Conservation (phyloP, 2,113 vertebrate species). For the Pterocles burchelli region DNA sequence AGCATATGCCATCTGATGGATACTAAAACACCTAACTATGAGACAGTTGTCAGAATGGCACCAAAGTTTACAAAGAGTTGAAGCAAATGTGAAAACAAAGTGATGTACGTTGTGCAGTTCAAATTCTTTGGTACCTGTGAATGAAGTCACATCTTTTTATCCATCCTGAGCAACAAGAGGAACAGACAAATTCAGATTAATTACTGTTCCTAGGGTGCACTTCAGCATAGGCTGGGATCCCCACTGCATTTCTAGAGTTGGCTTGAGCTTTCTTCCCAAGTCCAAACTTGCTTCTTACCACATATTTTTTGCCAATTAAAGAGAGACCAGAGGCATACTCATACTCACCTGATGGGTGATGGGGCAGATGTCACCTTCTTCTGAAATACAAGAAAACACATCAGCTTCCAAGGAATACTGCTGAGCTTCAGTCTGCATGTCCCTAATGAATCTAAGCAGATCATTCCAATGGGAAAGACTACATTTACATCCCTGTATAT, state of each 20-base stretch:
- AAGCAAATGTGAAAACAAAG: not conserved
- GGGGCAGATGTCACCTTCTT: not conserved
- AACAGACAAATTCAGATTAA: not conserved
- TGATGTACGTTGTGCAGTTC: not conserved
- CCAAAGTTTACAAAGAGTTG: not conserved
- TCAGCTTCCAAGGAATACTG: not conserved
- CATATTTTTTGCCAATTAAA: not conserved
- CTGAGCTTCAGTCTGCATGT: not conserved
- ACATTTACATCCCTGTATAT: not conserved
- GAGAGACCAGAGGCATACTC: not conserved
- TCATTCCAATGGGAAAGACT: not conserved
- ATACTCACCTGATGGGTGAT: not conserved
- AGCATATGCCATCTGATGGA: not conserved
- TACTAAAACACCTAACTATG: not conserved
- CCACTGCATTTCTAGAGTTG: not conserved
- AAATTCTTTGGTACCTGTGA: not conserved
- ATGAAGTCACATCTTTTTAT: not conserved
- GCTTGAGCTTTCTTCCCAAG: not conserved
- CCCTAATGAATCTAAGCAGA: not conserved
- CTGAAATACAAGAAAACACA: not conserved
- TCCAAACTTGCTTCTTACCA: not conserved
- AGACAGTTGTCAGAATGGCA: not conserved
- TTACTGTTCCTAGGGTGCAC: not conserved
- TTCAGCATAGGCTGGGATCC: not conserved
- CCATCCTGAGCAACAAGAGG: not conserved